These are phyloP conservation scores for Myotis davidii DNA, from an alignment of 2,113 vertebrate genomes.

Conservation along the genomic window DNA sequence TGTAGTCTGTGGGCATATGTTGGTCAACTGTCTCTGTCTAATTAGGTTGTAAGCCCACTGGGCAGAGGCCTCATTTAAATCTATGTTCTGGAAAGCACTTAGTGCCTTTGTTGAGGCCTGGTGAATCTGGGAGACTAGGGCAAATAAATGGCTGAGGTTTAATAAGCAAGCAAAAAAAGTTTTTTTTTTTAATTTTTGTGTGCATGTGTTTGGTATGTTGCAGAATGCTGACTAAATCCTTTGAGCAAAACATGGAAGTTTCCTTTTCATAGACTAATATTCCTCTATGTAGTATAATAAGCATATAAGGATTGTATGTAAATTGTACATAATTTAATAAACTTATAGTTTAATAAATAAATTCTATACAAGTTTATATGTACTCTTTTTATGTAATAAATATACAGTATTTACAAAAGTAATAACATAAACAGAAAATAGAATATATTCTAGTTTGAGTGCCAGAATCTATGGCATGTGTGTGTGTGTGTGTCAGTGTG, in stretches of 20 bases:
- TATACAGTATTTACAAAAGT: background rate
- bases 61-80: conserved; percentile 67
- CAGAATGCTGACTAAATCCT: background rate
- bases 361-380: background rate
- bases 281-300: background rate
- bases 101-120: conserved; percentile 4
- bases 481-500: background rate
- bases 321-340: background rate
- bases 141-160: conserved; percentile 25
- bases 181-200: background rate
- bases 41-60: conserved; percentile 78
- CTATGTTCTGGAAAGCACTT: conserved; percentile 70
- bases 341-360: background rate
- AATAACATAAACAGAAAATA: background rate
- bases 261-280: background rate
- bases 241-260: background rate
- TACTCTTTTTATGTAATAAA: background rate
- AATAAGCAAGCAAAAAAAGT: conserved; percentile 17
- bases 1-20: conserved; percentile 73
- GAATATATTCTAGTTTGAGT: background rate
- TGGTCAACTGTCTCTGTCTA: conserved; percentile 78
- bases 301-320: background rate
- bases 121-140: background rate
- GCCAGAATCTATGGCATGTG: background rate
- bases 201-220: background rate